A percentile compares a stretch with the other conserved stretches of the same genome.
Conservation (phyloP, 1,140 invertebrate genomes). For the Dysdera silvatica region DNA sequence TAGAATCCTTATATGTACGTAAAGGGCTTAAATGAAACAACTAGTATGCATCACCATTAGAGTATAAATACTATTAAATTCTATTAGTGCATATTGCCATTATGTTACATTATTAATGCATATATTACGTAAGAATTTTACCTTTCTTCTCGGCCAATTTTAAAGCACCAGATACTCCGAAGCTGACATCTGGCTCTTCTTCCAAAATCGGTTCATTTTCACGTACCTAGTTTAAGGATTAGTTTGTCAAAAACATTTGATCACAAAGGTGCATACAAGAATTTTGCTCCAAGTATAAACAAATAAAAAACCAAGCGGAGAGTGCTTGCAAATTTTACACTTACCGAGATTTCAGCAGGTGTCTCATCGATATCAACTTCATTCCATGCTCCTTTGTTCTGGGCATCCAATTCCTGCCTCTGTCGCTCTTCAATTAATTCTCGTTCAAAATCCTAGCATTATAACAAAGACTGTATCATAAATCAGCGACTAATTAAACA, state of each 20-base stretch:
- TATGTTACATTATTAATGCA: no score
- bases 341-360: slow-evolving; percentile 42
- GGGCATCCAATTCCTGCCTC: slow-evolving; percentile 36
- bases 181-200: slow-evolving; percentile 88
- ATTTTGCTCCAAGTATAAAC: background rate
- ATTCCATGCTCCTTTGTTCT: slow-evolving; percentile 58
- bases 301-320: no score
- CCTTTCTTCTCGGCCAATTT: slow-evolving; percentile 88
- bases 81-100: no score
- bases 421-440: slow-evolving; percentile 50
- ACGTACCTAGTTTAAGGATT: slow-evolving; percentile 7
- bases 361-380: slow-evolving; percentile 55
- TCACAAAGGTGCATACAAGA: background rate
- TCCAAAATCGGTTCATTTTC: slow-evolving; percentile 62
- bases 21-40: no score
- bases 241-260: background rate
- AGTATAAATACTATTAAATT: no score
- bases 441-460: slow-evolving; percentile 55
- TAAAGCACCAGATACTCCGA: slow-evolving; percentile 84
- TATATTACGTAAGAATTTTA: no score
- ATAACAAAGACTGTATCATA: background rate
- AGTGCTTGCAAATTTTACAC: no score
- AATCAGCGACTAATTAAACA: no score
- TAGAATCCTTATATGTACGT: no score
- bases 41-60: no score